Base-by-base conservation (phyloP, 2,797 vertebrate species). In the Sternarchorhynchus goeldii region DNA sequence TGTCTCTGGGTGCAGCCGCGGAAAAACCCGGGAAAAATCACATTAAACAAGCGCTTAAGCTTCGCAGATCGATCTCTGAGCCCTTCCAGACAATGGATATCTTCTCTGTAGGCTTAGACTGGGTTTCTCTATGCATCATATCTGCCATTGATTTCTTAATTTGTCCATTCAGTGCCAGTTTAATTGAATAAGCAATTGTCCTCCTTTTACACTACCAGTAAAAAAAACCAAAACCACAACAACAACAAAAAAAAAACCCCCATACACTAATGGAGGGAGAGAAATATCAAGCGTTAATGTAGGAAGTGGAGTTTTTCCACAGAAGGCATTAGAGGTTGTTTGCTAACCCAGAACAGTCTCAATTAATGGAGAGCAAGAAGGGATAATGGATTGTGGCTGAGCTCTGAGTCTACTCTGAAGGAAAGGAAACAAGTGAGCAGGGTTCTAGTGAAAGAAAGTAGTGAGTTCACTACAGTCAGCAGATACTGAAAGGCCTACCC, bases 401-500 rank as follows among this genome's bases (percentile, higher is more conserved):
- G 65, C 62, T 74, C 55, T 10, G n/a, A 7, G 39, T 58, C 29
- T 53, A 63, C 8, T n/a, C 32, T 59, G 34, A 64, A 18, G 20
- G 16, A n/a, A 31, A 6, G 32, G 31, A 70, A 57, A 6, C n/a
- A 8, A 75, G 57, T 25, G 67, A 55, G 45, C 16, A 45, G 18
- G 31, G 20, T 57, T 80, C 25, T 2, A 59, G 29, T 36, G 45
- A 32, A 39, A 18, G 25, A 4, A 2, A 56, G n/a, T n/a, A 53
- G 62, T 25, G 31, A 65, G 73, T 5, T 25, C 20, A 56, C 10
- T 56, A 32, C 73, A 39, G n/a, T 55, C 17, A 55, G 55, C 17
- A 58, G 36, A 76, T 17, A 7, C 77, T n/a, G 57, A 58, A 41
- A 72, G 53, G 8, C 90, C 88, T 89, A 99, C 96, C 96, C 94